These are phyloP conservation scores for Chymomyza amoena DNA, from an alignment of 2,888 invertebrate species.

Conservation along the genomic window DNA sequence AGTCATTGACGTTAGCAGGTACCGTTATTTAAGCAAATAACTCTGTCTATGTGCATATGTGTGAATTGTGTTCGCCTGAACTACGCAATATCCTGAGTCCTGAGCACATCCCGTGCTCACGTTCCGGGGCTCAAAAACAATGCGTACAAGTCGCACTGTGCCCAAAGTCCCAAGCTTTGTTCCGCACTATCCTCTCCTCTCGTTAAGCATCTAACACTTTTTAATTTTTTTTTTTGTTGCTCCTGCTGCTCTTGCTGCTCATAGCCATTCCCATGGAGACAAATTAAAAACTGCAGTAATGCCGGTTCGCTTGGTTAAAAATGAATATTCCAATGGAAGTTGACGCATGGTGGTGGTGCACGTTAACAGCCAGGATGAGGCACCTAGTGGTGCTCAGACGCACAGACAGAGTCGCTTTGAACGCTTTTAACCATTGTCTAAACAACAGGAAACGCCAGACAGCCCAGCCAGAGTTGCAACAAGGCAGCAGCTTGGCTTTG, in stretches of 20 bases:
- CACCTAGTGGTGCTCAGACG: neutral
- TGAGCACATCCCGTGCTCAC: slow-evolving; percentile 4
- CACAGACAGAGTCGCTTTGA: slow-evolving; percentile 1
- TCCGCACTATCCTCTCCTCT: neutral
- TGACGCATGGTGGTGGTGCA: slow-evolving; percentile 9
- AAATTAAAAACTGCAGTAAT: slow-evolving; percentile 47
- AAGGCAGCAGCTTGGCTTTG: neutral
- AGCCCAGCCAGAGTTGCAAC: slow-evolving; percentile 8
- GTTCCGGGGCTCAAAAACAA: slow-evolving; percentile 33
- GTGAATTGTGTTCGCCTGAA: slow-evolving; percentile 40
- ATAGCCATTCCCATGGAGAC: slow-evolving; percentile 39
- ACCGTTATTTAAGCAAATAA: neutral
- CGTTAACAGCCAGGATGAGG: neutral
- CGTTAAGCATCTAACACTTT: neutral
- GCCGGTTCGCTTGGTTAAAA: neutral
- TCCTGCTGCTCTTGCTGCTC: neutral
- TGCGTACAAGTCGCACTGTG: slow-evolving; percentile 34
- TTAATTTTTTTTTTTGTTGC: neutral
- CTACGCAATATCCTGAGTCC: slow-evolving; percentile 54
- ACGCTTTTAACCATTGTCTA: slow-evolving; percentile 46
- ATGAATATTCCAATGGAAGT: slow-evolving; percentile 35
- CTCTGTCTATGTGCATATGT: slow-evolving; percentile 9
- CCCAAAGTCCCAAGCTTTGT: neutral
- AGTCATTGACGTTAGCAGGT: slow-evolving; percentile 40
- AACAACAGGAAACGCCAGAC: slow-evolving; percentile 47